These are phyloP conservation scores for Cotesia typhae DNA, from an alignment of 1,140 invertebrate species.

Conservation along the genomic window DNA sequence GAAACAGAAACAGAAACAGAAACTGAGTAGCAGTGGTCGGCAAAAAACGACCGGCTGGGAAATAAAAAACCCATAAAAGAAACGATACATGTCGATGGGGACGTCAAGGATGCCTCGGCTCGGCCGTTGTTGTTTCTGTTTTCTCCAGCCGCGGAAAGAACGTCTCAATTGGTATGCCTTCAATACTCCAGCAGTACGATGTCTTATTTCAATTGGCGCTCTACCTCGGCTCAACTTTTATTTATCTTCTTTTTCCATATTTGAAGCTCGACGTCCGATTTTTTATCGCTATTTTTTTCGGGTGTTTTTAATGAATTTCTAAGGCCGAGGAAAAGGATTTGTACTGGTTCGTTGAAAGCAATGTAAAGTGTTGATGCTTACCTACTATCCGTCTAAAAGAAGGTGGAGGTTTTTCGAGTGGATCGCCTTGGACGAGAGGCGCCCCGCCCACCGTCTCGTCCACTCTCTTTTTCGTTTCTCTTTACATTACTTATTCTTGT, in stretches of 20 bases:
- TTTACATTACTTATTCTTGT: slow-evolving; percentile 2
- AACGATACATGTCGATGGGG: slow-evolving; percentile 19
- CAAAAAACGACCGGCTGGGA: slow-evolving; percentile 22
- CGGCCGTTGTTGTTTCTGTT: slow-evolving; percentile 18
- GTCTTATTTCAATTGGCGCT: slow-evolving; percentile 35
- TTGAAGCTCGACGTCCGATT: too few relatives aligned
- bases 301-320: slow-evolving; percentile 23
- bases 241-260: background rate
- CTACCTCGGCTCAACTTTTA: background rate
- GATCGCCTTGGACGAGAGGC: slow-evolving; percentile 64
- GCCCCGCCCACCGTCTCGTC: slow-evolving; percentile 66
- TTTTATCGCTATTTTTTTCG: background rate
- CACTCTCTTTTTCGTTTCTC: slow-evolving; percentile 36
- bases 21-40: background rate
- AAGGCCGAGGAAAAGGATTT: slow-evolving; percentile 37
- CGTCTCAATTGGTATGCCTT: slow-evolving; percentile 60
- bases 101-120: background rate
- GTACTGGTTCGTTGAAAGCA: slow-evolving; percentile 54
- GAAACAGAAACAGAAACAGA: too few relatives aligned
- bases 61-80: slow-evolving; percentile 9
- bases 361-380: slow-evolving; percentile 60
- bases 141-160: slow-evolving; percentile 38
- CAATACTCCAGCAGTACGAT: slow-evolving; percentile 39
- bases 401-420: slow-evolving; percentile 56
- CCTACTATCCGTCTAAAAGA: slow-evolving; percentile 54